Conservation (phyloP, 2,113 vertebrate genomes). For the Phyllostomus hastatus region DNA sequence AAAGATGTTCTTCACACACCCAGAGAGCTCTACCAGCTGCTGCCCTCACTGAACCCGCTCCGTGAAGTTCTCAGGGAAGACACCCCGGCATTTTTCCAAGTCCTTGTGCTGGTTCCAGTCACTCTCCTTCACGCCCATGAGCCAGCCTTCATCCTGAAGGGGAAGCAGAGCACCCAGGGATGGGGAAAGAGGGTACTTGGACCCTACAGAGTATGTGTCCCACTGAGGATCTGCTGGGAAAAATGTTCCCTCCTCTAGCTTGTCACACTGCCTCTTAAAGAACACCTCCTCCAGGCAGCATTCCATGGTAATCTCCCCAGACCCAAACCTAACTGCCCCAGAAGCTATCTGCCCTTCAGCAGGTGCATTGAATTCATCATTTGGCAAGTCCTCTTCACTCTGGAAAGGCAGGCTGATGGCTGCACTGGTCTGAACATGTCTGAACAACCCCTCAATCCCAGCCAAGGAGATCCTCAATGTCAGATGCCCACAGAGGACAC, state of each 20-base stretch:
- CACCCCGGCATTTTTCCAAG: conserved; percentile 87
- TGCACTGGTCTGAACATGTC: not conserved
- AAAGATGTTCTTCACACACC: conserved; percentile 63
- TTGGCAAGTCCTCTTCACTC: not conserved
- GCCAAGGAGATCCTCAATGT: not conserved
- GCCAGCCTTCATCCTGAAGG: conserved; percentile 95
- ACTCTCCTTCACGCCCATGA: conserved; percentile 93
- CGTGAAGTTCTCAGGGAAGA: conserved; percentile 99
- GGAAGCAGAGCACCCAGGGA: not conserved
- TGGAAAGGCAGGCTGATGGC: not conserved
- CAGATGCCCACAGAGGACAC: not conserved
- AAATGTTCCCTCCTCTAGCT: not conserved
- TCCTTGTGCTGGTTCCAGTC: conserved; percentile 94
- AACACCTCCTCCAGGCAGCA: not conserved
- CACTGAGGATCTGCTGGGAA: not conserved
- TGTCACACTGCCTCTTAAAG: not conserved
- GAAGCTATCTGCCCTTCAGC: not conserved
- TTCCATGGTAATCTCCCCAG: not conserved
- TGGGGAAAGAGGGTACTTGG: not conserved
- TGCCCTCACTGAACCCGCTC: conserved; percentile 87
- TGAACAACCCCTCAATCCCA: not conserved
- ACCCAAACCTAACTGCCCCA: not conserved
- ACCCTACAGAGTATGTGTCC: not conserved
- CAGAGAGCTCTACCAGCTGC: conserved; percentile 38
- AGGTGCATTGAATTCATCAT: not conserved